These are phyloP conservation scores for Trileptium ribeirensis DNA, from an alignment of 2,888 invertebrate genomes.

Conservation along the genomic window DNA sequence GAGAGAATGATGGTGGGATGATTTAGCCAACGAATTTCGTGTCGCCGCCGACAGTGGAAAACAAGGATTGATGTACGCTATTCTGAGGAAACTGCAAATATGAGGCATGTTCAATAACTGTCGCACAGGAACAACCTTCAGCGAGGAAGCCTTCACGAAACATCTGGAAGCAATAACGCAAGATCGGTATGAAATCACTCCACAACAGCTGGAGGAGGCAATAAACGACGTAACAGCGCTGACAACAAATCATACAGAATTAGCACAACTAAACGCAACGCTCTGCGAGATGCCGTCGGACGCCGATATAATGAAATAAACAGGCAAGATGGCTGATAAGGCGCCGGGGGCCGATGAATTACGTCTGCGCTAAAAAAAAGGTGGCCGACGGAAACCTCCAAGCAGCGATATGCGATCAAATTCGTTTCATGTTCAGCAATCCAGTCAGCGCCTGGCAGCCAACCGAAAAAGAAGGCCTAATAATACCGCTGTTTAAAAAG, in stretches of 20 bases:
- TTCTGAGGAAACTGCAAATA: background rate
- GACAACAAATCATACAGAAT: background rate
- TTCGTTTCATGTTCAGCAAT: background rate
- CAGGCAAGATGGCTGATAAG: background rate
- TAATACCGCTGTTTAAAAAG: background rate
- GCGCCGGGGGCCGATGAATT: background rate
- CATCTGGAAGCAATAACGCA: background rate
- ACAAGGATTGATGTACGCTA: background rate
- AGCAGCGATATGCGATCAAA: background rate
- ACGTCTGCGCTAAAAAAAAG: background rate
- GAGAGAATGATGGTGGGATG: background rate
- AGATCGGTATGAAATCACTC: background rate
- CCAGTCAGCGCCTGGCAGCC: background rate
- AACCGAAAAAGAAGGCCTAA: background rate
- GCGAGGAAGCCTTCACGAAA: background rate
- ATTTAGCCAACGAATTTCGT: background rate
- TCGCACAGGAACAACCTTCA: background rate
- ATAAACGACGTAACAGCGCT: background rate
- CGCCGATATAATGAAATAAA: background rate
- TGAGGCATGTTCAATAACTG: background rate
- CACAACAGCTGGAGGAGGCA: background rate
- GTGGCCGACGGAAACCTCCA: background rate
- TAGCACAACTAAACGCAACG: background rate
- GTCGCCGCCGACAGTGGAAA: background rate
- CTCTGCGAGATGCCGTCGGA: background rate